Percentiles rank a stretch among this genome's conserved stretches.
These are phyloP conservation scores for Paedocypris sp. DNA, from an alignment of 2,113 vertebrate species.

Conservation along the genomic window DNA sequence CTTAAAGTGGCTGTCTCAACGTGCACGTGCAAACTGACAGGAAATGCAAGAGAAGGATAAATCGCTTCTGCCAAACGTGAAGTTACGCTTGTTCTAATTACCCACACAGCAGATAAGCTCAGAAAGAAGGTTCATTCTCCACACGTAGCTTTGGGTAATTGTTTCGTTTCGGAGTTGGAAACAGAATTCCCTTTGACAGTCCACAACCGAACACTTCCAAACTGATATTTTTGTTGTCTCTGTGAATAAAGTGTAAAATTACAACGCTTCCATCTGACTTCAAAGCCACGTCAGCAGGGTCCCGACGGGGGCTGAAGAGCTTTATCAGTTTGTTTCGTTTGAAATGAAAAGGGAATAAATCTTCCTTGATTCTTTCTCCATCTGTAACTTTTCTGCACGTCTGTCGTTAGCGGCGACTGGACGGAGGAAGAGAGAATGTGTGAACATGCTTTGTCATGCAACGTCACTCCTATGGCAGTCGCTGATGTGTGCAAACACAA, in stretches of 20 bases:
- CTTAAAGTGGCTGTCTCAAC: too few species aligned
- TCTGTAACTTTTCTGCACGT: not conserved
- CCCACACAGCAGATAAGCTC: not conserved
- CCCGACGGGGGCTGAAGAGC: not conserved
- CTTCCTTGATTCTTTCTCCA: conserved; percentile 8
- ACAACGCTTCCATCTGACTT: conserved; percentile 29
- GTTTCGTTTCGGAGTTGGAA: conserved; percentile 8
- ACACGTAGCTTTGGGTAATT: conserved; percentile 6
- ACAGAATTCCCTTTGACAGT: conserved; percentile 15
- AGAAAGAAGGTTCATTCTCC: not conserved
- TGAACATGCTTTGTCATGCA: not conserved
- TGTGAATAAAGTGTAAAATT: conserved; percentile 29
- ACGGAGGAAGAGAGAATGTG: conserved; percentile 8
- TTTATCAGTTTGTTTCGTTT: conserved; percentile 19
- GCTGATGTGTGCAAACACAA: not conserved
- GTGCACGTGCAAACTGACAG: too few species aligned
- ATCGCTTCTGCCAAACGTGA: not conserved
- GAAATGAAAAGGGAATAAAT: conserved; percentile 19
- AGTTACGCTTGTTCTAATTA: not conserved
- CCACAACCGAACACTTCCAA: not conserved
- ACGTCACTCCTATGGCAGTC: not conserved
- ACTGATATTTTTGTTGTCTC: conserved; percentile 28
- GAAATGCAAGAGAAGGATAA: too few species aligned
- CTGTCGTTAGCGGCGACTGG: not conserved
- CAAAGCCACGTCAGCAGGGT: conserved; percentile 30